Evolutionary conservation across 92 coral and sea anemone species (phyloP), one percentile per base, ranked within the genome.

Genomic region (Parazoanthus darwini): DNA sequence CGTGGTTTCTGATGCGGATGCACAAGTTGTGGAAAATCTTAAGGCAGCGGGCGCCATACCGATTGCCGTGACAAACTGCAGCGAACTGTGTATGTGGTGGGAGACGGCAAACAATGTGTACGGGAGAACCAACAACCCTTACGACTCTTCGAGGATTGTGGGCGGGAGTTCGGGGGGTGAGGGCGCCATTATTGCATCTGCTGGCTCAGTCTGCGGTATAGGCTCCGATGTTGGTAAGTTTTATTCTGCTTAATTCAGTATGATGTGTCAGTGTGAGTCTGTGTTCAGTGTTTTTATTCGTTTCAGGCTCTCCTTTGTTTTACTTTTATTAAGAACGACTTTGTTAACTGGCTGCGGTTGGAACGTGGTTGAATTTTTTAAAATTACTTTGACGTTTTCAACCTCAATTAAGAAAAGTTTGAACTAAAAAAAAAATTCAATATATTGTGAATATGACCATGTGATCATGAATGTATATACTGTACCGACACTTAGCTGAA

Each of bases 41-140:
- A 92, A 90, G 46, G 50, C 59, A 50, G 95, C 95, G 42, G 98
- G 98, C 66, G 98, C 96, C 2, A 91, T 94, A 35, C 95, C 96
- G 66, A 77, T 93, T 35, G 98, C 98, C 68, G 94, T 94, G 50
- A 94, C 98, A 43, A 94, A 94, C 92, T 94, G 98, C 59, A 94
- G 98, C 68, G 98, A 94, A 79, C n/a, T 94, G 82, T 94, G 95
- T 66, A 93, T 94, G 98, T 94, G 98, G 98, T 94, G 95, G 95
- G 98, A 94, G 79, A 94, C 98, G 5, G 91, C 90, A 8, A 94
- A 94, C 79, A 93, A 90, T 43, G 90, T 94, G 33, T 93, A 94
- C 43, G 98, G 98, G 42, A 90, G 95, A 59, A 94, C 98, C 9
- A 93, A 91, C 80, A 94, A 94, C 66, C 98, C 98, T 0, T 88